Conservation (phyloP, 2,888 invertebrate genomes). For the Yponomeuta cagnagella region DNA sequence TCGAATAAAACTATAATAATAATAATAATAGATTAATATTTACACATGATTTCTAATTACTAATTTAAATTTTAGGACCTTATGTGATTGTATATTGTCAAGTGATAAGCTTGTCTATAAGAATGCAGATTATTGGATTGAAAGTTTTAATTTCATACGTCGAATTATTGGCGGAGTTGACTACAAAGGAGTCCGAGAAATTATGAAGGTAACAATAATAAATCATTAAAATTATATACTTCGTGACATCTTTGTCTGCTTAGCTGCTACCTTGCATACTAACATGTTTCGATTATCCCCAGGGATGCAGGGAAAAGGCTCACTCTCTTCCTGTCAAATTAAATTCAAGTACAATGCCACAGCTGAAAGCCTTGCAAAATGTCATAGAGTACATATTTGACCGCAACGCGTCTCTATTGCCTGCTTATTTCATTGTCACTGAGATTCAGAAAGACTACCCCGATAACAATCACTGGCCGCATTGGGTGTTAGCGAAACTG, state of each 20-base stretch:
- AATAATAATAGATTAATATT: too few species aligned
- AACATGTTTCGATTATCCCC: conserved; percentile 25
- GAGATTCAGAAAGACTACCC: conserved; percentile 94
- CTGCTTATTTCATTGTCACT: conserved; percentile 96
- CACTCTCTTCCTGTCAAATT: conserved; percentile 86
- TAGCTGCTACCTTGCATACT: too few species aligned
- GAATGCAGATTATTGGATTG: conserved; percentile 92
- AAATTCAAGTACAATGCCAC: conserved; percentile 87
- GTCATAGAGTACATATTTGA: conserved; percentile 94
- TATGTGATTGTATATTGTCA: conserved; percentile 90
- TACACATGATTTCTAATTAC: too few species aligned
- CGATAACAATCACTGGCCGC: conserved; percentile 88
- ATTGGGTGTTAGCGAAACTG: conserved; percentile 93
- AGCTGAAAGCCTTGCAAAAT: conserved; percentile 86
- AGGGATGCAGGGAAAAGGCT: conserved; percentile 92
- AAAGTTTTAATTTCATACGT: conserved; percentile 88
- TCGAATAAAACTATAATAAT: too few species aligned
- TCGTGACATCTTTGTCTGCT: too few species aligned
- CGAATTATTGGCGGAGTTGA: conserved; percentile 93
- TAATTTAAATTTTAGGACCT: conserved; percentile 73
- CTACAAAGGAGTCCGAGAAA: conserved; percentile 95
- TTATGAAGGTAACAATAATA: conserved; percentile 82
- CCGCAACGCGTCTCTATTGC: conserved; percentile 91
- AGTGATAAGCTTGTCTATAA: conserved; percentile 89
- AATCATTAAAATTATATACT: neutral